Conservation (phyloP, 1,140 invertebrate species). For the Fopius arisanus region DNA sequence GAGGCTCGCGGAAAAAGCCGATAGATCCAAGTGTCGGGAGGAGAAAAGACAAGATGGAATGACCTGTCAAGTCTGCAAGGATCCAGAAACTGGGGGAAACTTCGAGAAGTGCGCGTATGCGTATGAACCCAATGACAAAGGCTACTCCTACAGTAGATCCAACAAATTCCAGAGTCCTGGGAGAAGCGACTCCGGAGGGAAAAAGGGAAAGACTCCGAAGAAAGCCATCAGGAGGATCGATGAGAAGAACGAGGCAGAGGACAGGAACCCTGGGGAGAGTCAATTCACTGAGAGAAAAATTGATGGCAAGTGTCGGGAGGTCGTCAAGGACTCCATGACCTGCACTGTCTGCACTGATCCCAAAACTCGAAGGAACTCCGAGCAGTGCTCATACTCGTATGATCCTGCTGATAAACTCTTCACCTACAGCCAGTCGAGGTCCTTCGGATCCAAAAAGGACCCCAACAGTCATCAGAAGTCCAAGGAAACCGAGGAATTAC, state of each 20-base stretch:
- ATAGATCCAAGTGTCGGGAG: slow-evolving; percentile 64
- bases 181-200: slow-evolving; percentile 1
- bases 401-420: slow-evolving; percentile 75
- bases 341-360: slow-evolving; percentile 75
- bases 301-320: slow-evolving; percentile 14
- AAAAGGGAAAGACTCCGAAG: slow-evolving; percentile 5
- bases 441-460: slow-evolving; percentile 44
- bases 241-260: slow-evolving; percentile 61
- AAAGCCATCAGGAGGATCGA: slow-evolving; percentile 27
- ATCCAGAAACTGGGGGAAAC: slow-evolving; percentile 73
- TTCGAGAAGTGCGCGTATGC: slow-evolving; percentile 77
- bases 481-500: background rate
- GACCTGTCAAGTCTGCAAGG: slow-evolving; percentile 73
- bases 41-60: slow-evolving; percentile 70
- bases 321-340: slow-evolving; percentile 66
- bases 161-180: slow-evolving; percentile 55
- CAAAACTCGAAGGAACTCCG: slow-evolving; percentile 75
- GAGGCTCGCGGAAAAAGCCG: background rate
- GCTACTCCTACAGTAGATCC: slow-evolving; percentile 69
- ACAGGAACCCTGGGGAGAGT: slow-evolving; percentile 68
- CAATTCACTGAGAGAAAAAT: background rate
- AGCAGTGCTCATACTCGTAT: slow-evolving; percentile 76
- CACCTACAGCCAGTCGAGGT: slow-evolving; percentile 64
- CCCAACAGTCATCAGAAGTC: background rate
- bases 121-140: slow-evolving; percentile 73